A percentile compares a stretch with the other conserved stretches of the same genome.
These are phyloP conservation scores for Tenthredo livida DNA, from an alignment of 2,888 invertebrate genomes.

Conservation along the genomic window DNA sequence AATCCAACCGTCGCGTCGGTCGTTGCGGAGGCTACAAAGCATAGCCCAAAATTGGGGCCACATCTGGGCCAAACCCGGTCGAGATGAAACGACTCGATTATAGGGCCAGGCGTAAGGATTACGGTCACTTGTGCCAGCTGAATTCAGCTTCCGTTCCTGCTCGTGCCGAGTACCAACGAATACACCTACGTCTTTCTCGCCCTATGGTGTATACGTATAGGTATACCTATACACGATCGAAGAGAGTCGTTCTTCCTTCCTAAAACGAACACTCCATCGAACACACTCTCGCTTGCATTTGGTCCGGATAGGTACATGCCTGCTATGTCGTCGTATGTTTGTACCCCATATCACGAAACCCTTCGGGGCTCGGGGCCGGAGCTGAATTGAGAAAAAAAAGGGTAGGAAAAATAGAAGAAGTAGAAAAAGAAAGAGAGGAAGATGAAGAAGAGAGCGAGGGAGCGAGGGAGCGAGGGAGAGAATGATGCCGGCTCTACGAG, in stretches of 20 bases:
- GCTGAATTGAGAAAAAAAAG: slow-evolving; percentile 26
- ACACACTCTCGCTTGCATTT: slow-evolving; percentile 22
- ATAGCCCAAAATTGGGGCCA: slow-evolving; percentile 53
- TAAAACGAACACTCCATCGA: slow-evolving; percentile 41
- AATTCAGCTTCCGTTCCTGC: slow-evolving; percentile 61
- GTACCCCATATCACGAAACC: slow-evolving; percentile 37
- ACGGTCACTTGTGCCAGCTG: slow-evolving; percentile 55
- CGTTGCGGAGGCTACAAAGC: slow-evolving; percentile 44
- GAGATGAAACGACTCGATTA: slow-evolving; percentile 58
- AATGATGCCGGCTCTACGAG: slow-evolving; percentile 47
- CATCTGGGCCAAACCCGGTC: slow-evolving; percentile 47
- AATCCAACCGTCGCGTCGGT: slow-evolving; percentile 13
- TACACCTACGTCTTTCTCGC: slow-evolving; percentile 49
- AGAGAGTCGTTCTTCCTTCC: slow-evolving; percentile 3
- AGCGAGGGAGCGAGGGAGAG: slow-evolving; percentile 55
- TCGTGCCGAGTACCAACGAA: slow-evolving; percentile 78
- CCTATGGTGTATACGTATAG: not conserved
- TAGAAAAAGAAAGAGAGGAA: slow-evolving; percentile 47
- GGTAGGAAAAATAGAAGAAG: not conserved
- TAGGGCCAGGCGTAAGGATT: slow-evolving; percentile 54
- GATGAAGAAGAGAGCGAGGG: slow-evolving; percentile 50
- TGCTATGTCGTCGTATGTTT: slow-evolving; percentile 16
- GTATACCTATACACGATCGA: not conserved
- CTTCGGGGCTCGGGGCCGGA: not conserved
- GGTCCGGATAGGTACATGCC: not conserved